phyloP scores from a whole-genome alignment of 2,113 vertebrate species.

The Tetrao urogallus region DNA sequence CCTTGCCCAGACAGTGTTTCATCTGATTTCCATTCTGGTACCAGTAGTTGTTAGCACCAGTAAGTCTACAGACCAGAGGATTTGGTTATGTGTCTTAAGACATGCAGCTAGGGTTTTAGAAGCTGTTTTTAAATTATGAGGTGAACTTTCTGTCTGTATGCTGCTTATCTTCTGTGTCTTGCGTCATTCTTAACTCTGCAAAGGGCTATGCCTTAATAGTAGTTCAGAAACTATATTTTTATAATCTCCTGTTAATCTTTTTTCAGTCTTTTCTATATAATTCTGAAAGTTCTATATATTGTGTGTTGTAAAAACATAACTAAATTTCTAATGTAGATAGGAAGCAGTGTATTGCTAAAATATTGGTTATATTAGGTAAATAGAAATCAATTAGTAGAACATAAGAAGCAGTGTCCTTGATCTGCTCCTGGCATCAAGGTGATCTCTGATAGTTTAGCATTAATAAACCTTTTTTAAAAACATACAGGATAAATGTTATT shows the following conservation, averaged over 20 bases:
- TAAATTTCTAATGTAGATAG: not conserved
- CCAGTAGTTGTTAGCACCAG: not conserved
- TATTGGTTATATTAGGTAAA: not conserved
- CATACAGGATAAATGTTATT: not conserved
- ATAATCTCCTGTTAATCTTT: not conserved
- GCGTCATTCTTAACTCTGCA: not conserved
- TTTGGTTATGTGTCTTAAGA: rapidly evolving
- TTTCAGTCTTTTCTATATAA: not conserved
- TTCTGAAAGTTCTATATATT: not conserved
- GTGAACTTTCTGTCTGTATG: not conserved
- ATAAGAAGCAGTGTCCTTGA: not conserved
- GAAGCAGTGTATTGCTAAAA: not conserved
- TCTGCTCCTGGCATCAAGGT: not conserved
- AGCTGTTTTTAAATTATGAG: not conserved
- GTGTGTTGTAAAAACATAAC: not conserved
- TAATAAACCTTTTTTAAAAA: not conserved
- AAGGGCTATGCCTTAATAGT: not conserved
- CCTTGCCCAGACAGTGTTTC: rapidly evolving
- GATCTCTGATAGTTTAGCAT: not conserved
- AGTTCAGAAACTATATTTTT: not conserved
- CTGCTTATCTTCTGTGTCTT: not conserved
- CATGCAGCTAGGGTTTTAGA: not conserved
- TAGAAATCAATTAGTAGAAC: not conserved
- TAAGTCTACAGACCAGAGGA: not conserved
- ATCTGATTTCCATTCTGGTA: not conserved